Conservation (phyloP, 2,797 vertebrate genomes). For the Helostoma temminkii region DNA sequence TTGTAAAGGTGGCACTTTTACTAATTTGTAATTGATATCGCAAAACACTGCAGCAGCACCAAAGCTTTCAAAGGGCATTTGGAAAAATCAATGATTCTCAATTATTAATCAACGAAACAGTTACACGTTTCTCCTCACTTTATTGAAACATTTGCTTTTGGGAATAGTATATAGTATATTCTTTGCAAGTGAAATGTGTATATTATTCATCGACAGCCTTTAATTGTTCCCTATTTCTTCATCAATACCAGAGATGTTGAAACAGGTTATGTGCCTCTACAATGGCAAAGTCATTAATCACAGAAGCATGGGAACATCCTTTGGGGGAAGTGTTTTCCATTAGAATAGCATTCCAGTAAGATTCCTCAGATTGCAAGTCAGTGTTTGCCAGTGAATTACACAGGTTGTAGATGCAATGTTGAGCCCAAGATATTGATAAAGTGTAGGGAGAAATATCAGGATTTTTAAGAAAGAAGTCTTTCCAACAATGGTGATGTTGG, state of each 20-base stretch:
- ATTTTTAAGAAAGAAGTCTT: background rate
- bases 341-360: constrained; percentile 80
- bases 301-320: constrained; percentile 52
- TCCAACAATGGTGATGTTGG: background rate
- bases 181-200: background rate
- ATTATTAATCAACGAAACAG: constrained; percentile 71
- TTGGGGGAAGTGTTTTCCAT: constrained; percentile 73
- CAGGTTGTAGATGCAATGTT: constrained; percentile 10
- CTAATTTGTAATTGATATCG: constrained; percentile 39
- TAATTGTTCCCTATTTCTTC: constrained; percentile 48
- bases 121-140: constrained; percentile 44
- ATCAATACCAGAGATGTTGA: constrained; percentile 38
- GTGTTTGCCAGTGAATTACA: constrained; percentile 27
- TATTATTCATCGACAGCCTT: constrained; percentile 26
- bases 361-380: constrained; percentile 68
- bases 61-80: constrained; percentile 62
- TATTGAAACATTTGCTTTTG: constrained; percentile 35
- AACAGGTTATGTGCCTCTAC: constrained; percentile 47
- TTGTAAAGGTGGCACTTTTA: constrained; percentile 41
- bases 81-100: constrained; percentile 68
- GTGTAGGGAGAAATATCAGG: constrained; percentile 7
- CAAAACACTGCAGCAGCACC: constrained; percentile 25
- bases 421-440: constrained; percentile 21
- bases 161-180: background rate
- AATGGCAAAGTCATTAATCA: constrained; percentile 70